Percentiles rank a stretch among this genome's conserved stretches.
phyloP scores from a whole-genome alignment of 2,888 invertebrate genomes.

The Nowickia ferox region DNA sequence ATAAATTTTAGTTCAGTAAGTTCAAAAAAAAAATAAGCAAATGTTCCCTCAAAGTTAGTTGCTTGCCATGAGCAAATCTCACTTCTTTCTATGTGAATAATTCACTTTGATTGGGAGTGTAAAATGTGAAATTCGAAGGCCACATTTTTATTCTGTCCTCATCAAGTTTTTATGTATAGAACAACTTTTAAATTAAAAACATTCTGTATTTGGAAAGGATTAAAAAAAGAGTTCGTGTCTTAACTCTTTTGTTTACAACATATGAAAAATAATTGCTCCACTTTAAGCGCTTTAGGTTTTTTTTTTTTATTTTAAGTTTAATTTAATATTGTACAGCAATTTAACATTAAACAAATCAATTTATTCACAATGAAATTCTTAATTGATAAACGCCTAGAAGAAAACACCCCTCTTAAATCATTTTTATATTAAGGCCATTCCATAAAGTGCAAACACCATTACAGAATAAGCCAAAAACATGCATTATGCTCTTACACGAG shows the following conservation, averaged over 20 bases:
- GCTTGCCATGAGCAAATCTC: too few relatives aligned
- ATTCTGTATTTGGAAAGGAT: not conserved
- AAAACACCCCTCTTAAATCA: constrained; percentile 53
- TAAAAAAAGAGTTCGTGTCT: constrained; percentile 54
- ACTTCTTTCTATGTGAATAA: too few relatives aligned
- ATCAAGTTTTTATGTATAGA: not conserved
- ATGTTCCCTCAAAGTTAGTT: too few relatives aligned
- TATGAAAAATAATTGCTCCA: constrained; percentile 11
- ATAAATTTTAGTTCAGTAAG: too few relatives aligned
- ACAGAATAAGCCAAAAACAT: constrained; percentile 37
- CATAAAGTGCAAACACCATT: constrained; percentile 22
- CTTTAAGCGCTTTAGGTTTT: constrained; percentile 27
- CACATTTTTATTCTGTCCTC: too few relatives aligned
- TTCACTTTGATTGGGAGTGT: too few relatives aligned
- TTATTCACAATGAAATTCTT: constrained; percentile 56
- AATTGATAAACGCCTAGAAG: constrained; percentile 66
- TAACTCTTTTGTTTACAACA: constrained; percentile 43
- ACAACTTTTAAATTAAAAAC: not conserved
- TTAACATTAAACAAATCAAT: constrained; percentile 69
- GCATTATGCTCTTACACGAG: not conserved
- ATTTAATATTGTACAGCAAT: constrained; percentile 34
- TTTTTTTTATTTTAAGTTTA: not conserved
- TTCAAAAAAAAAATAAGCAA: too few relatives aligned
- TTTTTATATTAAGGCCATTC: not conserved
- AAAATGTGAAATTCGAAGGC: too few relatives aligned